Evolutionary conservation across 2,113 vertebrate genomes (phyloP), one percentile per base, ranked within the genome.

Genomic region (Riparia riparia): DNA sequence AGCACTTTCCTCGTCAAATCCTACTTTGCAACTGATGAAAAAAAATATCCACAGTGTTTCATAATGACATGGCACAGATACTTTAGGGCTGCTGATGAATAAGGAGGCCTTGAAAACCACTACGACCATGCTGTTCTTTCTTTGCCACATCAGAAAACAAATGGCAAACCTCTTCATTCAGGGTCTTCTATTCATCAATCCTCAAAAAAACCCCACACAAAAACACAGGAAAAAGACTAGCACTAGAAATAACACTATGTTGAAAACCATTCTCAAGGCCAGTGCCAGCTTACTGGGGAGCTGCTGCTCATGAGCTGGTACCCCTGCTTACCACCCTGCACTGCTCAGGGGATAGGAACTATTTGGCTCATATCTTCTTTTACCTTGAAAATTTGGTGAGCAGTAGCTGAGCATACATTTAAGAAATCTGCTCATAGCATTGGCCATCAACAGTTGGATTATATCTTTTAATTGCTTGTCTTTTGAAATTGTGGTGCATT

Each of bases 161-260:
- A 95, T 95, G 94, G 84, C 71, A 78, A 97, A 93, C 88, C 81
- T 96, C 94, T 94, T 96, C 79, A 89, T 74, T 95, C 96, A 97
- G 94, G 96, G 95, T 79, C 94, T 95, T 92, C 89, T 95, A 97
- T 97, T 95, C 93, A 97, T 97, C 96, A 94, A 34, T 25, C n/a
- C 6, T 70, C 45, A 74, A 50, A 69, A 74, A 13, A 37, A 37
- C 37, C 11, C 37, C 63, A 47, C 44, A 22, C 44, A 22, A 28
- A 45, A 45, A 41, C 6, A 13, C 28, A 72, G 31, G 26, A 83
- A 31, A 80, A 93, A 83, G 32, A 60, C 8, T 31, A 54, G 10
- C 47, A 54, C 17, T 51, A 68, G 44, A 92, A 90, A 92, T 50
- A 91, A 68, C 14, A 19, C 12, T 1, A 0, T 39, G 21, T 37